Evolutionary conservation across 2,797 vertebrate species (phyloP), one percentile per base, ranked within the genome.

Genomic region (Onychomys arenicola): DNA sequence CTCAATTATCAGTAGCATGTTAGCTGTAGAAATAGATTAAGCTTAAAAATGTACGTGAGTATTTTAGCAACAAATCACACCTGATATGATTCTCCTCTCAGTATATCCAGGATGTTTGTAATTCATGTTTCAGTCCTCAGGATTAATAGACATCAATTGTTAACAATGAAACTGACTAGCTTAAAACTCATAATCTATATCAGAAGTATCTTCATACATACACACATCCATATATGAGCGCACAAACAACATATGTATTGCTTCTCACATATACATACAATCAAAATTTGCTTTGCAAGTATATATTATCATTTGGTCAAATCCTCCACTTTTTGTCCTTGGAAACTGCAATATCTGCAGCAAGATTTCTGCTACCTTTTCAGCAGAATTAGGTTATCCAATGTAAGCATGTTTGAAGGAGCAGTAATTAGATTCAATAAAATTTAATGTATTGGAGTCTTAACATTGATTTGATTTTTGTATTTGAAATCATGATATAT

Each of bases 391-490:
- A 83, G n/a, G 1, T 90, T 92, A 52, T 69, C 52, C 71, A 80
- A 32, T 88, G 89, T 89, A 97, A 91, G n/a, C 6, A 86, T 91
- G 49, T 90, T 95, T 93, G 67, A 95, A 32, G 52, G 76, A 83
- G 32, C 25, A 93, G 2, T 96, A 94, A 96, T 95, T 85, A 85
- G 37, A 98, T 76, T 87, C 0, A 46, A 96, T 94, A 95, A 91
- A 87, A 40, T 85, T 82, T 96, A 95, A 97, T 91, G 63, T 95
- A 98, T 95, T 95, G 90, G 94, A 95, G 88, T 96, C 46, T 84
- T 96, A 97, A 93, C 55, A 96, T 81, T 96, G 93, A 97, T 96
- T 97, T 97, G 57, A 95, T 93, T 97, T 97, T 96, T 88, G 61
- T 96, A 96, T 96, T 97, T 97, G 93, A 40, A 90, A 97, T 96